Percentiles rank a stretch among this genome's conserved stretches.
Conservation (phyloP, 2,888 invertebrate genomes). For the Orthosia gracilis region DNA sequence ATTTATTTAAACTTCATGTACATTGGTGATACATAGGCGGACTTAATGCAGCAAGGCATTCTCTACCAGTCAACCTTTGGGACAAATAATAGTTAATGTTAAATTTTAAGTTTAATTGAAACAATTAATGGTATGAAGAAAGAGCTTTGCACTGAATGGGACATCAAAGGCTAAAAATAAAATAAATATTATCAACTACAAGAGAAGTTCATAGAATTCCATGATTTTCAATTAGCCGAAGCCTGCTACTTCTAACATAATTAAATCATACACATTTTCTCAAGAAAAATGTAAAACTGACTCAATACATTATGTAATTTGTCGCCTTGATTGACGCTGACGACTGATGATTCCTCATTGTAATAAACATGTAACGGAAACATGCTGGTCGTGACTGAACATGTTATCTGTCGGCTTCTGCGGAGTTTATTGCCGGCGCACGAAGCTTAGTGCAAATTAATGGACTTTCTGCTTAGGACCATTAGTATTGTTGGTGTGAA, state of each 20-base stretch:
- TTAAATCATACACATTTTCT: background rate
- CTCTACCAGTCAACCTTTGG: no score
- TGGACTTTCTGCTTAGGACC: constrained; percentile 30
- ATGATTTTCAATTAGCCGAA: no score
- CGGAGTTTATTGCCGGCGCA: constrained; percentile 51
- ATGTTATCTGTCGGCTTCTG: constrained; percentile 46
- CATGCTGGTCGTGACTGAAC: constrained; percentile 47
- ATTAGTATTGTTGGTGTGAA: background rate
- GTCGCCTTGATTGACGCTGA: constrained; percentile 39
- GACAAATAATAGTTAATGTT: no score
- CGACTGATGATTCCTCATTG: constrained; percentile 23
- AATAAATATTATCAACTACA: background rate
- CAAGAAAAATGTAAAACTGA: constrained; percentile 33
- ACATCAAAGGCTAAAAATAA: no score
- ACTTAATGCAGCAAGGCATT: no score
- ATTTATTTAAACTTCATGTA: no score
- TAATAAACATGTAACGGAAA: constrained; percentile 47
- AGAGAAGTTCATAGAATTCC: no score
- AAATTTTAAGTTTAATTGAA: no score
- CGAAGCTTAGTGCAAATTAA: constrained; percentile 48
- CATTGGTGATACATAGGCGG: no score
- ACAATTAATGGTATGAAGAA: no score
- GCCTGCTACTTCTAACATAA: background rate
- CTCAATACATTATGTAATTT: constrained; percentile 43
- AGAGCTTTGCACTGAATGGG: no score